A percentile compares a stretch with the other conserved stretches of the same genome.
phyloP scores from a whole-genome alignment of 2,113 vertebrate genomes.

The Dascyllus trimaculatus region DNA sequence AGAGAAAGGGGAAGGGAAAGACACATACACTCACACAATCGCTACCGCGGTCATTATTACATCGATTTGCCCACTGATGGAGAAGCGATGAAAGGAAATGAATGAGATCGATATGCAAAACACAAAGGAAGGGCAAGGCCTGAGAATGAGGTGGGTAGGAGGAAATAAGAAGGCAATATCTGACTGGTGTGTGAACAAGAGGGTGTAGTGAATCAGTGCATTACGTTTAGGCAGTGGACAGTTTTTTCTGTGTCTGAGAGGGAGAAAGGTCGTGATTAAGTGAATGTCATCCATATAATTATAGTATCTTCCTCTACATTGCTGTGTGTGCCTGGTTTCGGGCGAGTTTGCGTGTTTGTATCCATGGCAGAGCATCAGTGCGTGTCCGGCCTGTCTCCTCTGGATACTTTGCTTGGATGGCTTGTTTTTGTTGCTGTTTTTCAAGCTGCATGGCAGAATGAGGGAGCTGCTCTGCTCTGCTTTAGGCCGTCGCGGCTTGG shows the following conservation, averaged over 20 bases:
- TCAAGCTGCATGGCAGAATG: constrained; percentile 35
- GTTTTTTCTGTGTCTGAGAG: constrained; percentile 46
- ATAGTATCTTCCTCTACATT: constrained; percentile 34
- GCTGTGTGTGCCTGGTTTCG: background rate
- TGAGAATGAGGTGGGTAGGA: background rate
- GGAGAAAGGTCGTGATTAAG: constrained; percentile 65
- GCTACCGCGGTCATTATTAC: constrained; percentile 52
- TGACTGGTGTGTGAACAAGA: constrained; percentile 41
- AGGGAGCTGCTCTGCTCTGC: constrained; percentile 29
- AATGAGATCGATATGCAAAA: constrained; percentile 53
- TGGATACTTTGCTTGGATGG: constrained; percentile 17
- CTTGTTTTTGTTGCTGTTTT: constrained; percentile 57
- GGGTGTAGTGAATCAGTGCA: constrained; percentile 3
- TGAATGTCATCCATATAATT: constrained; percentile 61
- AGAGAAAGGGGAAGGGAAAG: constrained; percentile 24
- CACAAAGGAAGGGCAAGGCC: constrained; percentile 12
- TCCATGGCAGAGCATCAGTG: constrained; percentile 51
- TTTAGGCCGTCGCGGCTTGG: constrained; percentile 57
- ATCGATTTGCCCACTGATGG: constrained; percentile 70
- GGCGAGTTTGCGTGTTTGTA: constrained; percentile 45
- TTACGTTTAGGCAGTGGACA: constrained; percentile 7
- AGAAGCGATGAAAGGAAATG: constrained; percentile 54
- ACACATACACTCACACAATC: constrained; percentile 20
- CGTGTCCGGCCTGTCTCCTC: constrained; percentile 41
- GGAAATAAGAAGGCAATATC: constrained; percentile 42